A percentile compares a stretch with the other conserved stretches of the same genome.
Evolutionary conservation across 2,797 vertebrate genomes (phyloP).

Genomic region (Muraenolepis orangiensis): DNA sequence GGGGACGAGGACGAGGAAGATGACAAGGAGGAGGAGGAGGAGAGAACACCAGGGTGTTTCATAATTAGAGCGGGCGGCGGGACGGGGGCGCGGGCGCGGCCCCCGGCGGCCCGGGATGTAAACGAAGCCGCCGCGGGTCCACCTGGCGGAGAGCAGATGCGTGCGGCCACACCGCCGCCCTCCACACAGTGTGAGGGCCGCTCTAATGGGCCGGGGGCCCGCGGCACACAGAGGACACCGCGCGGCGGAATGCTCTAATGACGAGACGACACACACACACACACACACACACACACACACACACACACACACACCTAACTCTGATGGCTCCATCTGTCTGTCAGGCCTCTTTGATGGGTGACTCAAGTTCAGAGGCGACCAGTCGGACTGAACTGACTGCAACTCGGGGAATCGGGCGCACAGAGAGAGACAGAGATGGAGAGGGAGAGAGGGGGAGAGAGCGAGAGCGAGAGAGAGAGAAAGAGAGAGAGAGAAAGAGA

Average conservation of each 20-base stretch:
- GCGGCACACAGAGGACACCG: constrained; percentile 62
- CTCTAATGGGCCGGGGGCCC: constrained; percentile 69
- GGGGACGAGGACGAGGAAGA: constrained; percentile 46
- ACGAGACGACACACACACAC: constrained; percentile 34
- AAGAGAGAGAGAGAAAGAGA: no score
- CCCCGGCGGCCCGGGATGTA: constrained; percentile 20
- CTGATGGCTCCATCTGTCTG: constrained; percentile 36
- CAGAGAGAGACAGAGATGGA: no score
- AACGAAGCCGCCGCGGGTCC: constrained; percentile 49
- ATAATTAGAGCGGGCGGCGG: constrained; percentile 27
- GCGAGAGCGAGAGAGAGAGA: no score
- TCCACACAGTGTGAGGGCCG: constrained; percentile 43
- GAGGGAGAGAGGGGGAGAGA: no score
- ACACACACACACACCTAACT: constrained; percentile 23
- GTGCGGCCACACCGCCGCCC: constrained; percentile 34
- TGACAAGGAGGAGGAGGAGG: constrained; percentile 22
- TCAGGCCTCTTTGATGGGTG: constrained; percentile 38
- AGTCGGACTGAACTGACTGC: neutral
- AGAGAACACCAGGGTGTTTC: constrained; percentile 35
- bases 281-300: constrained; percentile 47
- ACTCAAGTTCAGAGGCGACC: neutral
- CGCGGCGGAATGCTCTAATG: constrained; percentile 66
- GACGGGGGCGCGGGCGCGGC: constrained; percentile 34
- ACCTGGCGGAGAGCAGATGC: constrained; percentile 44
- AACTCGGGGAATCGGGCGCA: neutral